These are phyloP conservation scores for Charadrius vociferus DNA, from an alignment of 2,113 vertebrate genomes.

Conservation along the genomic window DNA sequence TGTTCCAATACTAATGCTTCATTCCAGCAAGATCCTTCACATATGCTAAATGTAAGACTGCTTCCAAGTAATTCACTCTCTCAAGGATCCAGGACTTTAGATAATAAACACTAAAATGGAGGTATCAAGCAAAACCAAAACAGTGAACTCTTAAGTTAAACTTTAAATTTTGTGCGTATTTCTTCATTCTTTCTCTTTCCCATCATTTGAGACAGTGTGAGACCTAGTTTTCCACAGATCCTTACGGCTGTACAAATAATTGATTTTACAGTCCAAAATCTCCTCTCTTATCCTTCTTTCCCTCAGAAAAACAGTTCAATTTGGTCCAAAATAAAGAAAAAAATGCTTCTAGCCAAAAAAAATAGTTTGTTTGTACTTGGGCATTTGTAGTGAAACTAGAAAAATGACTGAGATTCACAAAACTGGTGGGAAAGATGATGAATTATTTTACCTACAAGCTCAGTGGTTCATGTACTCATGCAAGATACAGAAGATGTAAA, in stretches of 20 bases:
- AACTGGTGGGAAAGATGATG: background rate
- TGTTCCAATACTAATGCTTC: background rate
- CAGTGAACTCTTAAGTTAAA: constrained; percentile 43
- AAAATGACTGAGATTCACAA: background rate
- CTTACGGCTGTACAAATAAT: constrained; percentile 56
- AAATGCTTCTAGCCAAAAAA: constrained; percentile 21
- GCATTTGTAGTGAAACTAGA: background rate
- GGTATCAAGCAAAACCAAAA: constrained; percentile 34
- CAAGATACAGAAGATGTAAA: background rate
- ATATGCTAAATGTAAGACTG: constrained; percentile 15
- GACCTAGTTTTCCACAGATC: constrained; percentile 53
- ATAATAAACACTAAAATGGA: constrained; percentile 61
- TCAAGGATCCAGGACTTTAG: constrained; percentile 29
- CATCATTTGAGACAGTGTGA: constrained; percentile 33
- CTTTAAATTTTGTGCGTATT: constrained; percentile 9
- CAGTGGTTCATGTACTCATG: accelerated
- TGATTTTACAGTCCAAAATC: constrained; percentile 65
- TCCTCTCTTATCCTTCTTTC: constrained; percentile 44
- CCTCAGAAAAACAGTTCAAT: background rate
- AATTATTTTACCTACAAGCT: background rate
- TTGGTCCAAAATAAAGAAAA: constrained; percentile 55
- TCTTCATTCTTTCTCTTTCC: constrained; percentile 52
- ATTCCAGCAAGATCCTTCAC: constrained; percentile 36
- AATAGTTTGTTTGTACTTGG: background rate
- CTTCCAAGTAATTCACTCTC: constrained; percentile 12